Evolutionary conservation across 1,140 invertebrate species (phyloP).

Genomic region (Reticulitermes speratus): DNA sequence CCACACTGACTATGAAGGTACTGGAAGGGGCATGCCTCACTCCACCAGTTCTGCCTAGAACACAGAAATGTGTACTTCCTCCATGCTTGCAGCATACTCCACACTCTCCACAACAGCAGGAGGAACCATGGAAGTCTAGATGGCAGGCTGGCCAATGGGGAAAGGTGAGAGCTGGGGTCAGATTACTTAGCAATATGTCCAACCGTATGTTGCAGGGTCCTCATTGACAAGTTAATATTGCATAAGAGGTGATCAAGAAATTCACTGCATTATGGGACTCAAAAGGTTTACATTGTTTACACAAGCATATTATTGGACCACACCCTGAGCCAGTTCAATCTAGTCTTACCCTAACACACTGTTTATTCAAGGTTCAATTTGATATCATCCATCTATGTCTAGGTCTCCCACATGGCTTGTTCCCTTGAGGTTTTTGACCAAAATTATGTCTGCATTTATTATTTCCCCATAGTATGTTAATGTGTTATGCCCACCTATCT

Average conservation of each 20-base stretch:
- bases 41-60: constrained; percentile 43
- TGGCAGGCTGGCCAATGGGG: constrained; percentile 47
- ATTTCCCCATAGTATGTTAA: too few relatives aligned
- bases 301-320: background rate
- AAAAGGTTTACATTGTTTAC: too few relatives aligned
- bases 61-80: constrained; percentile 42
- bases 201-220: too few relatives aligned
- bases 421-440: background rate
- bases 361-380: background rate
- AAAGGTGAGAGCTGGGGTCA: constrained; percentile 38
- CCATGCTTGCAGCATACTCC: constrained; percentile 41
- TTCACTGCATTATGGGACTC: too few relatives aligned
- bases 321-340: background rate
- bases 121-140: constrained; percentile 20
- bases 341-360: background rate
- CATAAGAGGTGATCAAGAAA: too few relatives aligned
- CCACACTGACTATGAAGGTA: constrained; percentile 55
- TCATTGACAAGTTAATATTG: too few relatives aligned
- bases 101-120: constrained; percentile 45
- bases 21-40: constrained; percentile 51
- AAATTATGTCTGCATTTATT: background rate
- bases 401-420: background rate
- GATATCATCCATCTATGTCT: background rate
- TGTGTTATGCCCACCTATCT: too few relatives aligned
- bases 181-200: too few relatives aligned